Percentiles rank a stretch among this genome's conserved stretches.
Evolutionary conservation across 2,113 vertebrate species (phyloP).

Genomic region (Butorides virescens): DNA sequence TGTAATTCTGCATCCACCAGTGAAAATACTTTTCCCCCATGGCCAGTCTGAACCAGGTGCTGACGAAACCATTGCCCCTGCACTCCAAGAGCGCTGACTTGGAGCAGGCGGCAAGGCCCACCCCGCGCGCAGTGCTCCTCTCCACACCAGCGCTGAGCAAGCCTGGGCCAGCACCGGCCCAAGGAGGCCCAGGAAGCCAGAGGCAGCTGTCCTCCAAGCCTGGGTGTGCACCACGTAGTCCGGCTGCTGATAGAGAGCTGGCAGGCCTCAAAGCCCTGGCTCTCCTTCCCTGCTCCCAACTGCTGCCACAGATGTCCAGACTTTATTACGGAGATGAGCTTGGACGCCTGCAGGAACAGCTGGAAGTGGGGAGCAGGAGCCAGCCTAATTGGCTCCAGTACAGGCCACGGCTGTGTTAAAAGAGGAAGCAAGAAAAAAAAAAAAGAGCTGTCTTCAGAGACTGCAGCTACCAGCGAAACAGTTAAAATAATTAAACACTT

Average conservation of each 20-base stretch:
- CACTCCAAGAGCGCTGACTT: background rate
- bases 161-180: rapidly evolving
- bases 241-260: background rate
- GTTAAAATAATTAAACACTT: background rate
- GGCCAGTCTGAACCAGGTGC: background rate
- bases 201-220: rapidly evolving
- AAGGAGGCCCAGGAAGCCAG: rapidly evolving
- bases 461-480: background rate
- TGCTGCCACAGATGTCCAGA: slow-evolving; percentile 21
- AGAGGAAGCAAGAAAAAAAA: background rate
- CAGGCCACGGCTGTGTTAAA: background rate
- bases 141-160: rapidly evolving
- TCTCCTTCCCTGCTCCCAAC: background rate
- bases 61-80: background rate
- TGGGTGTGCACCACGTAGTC: rapidly evolving
- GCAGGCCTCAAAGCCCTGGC: background rate
- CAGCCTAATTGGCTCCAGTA: background rate
- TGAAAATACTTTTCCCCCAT: background rate
- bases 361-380: background rate
- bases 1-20: background rate
- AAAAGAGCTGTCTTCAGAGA: background rate
- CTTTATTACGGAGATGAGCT: background rate
- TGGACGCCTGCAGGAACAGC: background rate
- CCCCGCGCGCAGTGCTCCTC: rapidly evolving
- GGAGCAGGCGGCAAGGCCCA: rapidly evolving